Percentiles rank a stretch among this genome's conserved stretches.
Conservation (phyloP, 2,113 vertebrate genomes). For the Rynchops niger region DNA sequence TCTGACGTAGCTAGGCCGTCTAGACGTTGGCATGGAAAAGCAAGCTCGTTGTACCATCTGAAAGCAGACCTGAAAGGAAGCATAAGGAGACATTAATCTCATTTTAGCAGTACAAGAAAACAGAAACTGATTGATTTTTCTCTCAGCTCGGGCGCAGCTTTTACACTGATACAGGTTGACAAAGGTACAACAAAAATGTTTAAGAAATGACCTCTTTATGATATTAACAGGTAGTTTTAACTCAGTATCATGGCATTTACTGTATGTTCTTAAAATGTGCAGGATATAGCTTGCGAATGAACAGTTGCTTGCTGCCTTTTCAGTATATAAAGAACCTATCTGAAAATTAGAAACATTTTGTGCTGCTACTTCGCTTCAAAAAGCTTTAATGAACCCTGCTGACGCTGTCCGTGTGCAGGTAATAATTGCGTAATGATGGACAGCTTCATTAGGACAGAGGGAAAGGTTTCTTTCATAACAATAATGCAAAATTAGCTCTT, state of each 20-base stretch:
- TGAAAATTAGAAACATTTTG: neutral
- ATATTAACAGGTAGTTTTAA: neutral
- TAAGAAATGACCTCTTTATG: neutral
- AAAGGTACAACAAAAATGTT: neutral
- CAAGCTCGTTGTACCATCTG: neutral
- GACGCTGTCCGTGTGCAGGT: neutral
- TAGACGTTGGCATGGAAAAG: neutral
- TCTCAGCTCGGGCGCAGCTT: neutral
- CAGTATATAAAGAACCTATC: neutral
- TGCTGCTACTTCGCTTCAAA: neutral
- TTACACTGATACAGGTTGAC: neutral
- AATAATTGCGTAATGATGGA: constrained; percentile 4
- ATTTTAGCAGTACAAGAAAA: neutral
- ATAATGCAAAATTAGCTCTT: neutral
- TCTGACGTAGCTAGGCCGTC: neutral
- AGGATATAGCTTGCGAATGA: neutral
- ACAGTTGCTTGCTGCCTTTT: neutral
- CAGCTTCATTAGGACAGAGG: neutral
- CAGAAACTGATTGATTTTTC: neutral
- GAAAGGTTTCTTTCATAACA: neutral
- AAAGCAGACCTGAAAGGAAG: neutral
- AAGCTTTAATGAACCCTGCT: neutral
- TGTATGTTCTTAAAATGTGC: neutral
- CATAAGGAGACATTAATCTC: neutral
- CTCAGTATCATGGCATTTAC: neutral